These are phyloP conservation scores for Rhabdomys dilectus DNA, from an alignment of 2,113 vertebrate genomes.

Conservation along the genomic window DNA sequence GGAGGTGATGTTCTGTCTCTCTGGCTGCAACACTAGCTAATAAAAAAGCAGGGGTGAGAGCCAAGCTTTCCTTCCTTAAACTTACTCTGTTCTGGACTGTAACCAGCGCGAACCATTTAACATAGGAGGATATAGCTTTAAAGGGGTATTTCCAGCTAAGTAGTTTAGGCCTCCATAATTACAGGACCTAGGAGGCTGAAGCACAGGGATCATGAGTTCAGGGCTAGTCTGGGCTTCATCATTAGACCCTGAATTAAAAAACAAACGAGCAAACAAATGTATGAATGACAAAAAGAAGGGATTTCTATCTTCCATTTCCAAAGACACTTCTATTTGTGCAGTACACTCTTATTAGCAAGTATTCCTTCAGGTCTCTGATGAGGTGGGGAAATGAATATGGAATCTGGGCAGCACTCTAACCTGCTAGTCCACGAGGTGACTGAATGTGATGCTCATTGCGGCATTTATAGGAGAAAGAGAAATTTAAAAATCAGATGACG, in stretches of 20 bases:
- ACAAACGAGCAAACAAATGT: neutral
- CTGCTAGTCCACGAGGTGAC: neutral
- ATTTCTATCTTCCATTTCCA: neutral
- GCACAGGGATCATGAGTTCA: neutral
- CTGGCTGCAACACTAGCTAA: neutral
- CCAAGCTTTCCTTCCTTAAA: neutral
- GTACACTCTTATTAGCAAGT: neutral
- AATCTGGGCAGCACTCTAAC: neutral
- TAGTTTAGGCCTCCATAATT: neutral
- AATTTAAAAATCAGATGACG: neutral
- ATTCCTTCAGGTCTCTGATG: neutral
- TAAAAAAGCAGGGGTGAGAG: neutral
- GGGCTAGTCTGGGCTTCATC: neutral
- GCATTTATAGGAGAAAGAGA: neutral
- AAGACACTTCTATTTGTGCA: neutral
- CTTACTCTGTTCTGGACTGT: neutral
- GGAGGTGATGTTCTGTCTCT: neutral
- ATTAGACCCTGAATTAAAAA: neutral
- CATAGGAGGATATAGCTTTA: neutral
- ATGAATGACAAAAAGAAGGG: neutral
- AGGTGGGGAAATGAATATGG: too few relatives aligned
- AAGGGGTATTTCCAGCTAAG: neutral
- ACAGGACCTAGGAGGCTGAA: too few relatives aligned
- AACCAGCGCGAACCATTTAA: neutral
- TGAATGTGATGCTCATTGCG: neutral